Conservation (phyloP, 2,797 vertebrate genomes). For the Capromys pilorides region DNA sequence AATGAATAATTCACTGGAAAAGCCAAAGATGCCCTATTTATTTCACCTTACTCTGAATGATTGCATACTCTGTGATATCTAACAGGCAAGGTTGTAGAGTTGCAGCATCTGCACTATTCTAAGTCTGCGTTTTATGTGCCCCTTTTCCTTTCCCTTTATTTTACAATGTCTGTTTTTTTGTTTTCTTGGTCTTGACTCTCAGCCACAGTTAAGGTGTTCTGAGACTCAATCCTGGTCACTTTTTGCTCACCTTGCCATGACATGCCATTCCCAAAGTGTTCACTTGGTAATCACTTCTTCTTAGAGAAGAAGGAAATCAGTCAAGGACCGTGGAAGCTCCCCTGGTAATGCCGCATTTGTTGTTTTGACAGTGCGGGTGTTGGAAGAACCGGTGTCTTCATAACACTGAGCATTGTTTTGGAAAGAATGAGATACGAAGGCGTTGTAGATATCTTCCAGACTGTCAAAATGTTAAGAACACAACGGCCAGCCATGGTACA, state of each 20-base stretch:
- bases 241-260: background rate
- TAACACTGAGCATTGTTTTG: slow-evolving; percentile 99
- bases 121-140: background rate
- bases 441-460: slow-evolving; percentile 99
- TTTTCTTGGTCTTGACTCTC: background rate
- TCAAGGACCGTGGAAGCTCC: slow-evolving; percentile 39
- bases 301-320: background rate
- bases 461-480: slow-evolving; percentile 99
- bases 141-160: background rate
- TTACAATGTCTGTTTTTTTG: background rate
- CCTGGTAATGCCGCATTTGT: slow-evolving; percentile 69
- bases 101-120: background rate
- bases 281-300: no score
- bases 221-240: background rate
- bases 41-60: slow-evolving; percentile 6
- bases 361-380: slow-evolving; percentile 92
- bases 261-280: background rate
- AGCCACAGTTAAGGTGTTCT: background rate
- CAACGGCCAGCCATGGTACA: slow-evolving; percentile 99
- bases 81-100: background rate
- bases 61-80: background rate
- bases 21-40: background rate
- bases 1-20: background rate
- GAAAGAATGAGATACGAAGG: slow-evolving; percentile 99
- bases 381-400: slow-evolving; percentile 98